Evolutionary conservation across 2,797 vertebrate genomes (phyloP).

Genomic region (Scomberomorus guttatus): DNA sequence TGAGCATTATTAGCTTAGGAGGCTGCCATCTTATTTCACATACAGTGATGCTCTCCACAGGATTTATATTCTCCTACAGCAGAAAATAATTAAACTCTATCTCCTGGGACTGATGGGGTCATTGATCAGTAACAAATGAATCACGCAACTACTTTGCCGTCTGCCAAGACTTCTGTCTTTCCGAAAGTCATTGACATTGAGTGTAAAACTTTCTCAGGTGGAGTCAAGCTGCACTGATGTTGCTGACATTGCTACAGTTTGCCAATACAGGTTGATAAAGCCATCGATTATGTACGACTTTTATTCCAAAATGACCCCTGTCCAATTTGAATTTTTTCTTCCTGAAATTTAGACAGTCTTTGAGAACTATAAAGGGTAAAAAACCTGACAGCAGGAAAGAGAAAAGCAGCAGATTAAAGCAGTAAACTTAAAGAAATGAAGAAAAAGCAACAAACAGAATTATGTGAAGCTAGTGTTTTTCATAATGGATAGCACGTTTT

Average conservation of each 20-base stretch:
- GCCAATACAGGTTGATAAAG: neutral
- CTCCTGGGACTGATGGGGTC: neutral
- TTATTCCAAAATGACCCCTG: neutral
- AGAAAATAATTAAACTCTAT: conserved; percentile 3
- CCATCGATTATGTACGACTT: neutral
- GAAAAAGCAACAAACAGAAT: neutral
- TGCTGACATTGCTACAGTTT: neutral
- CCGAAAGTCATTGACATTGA: fast-evolving
- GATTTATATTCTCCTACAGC: conserved; percentile 4
- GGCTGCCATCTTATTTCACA: conserved; percentile 10
- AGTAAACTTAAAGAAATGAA: too few relatives aligned
- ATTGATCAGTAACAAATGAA: conserved; percentile 25
- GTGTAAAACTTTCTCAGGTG: neutral
- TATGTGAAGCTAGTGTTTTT: neutral
- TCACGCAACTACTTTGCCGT: neutral
- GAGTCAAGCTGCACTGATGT: neutral
- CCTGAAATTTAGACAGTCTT: too few relatives aligned
- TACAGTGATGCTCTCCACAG: neutral
- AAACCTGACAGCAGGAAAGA: neutral
- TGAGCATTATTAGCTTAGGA: conserved; percentile 3
- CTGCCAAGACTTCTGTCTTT: neutral
- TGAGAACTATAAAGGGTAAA: neutral
- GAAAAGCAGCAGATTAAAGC: neutral
- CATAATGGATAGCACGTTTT: neutral
- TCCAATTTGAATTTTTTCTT: neutral